Evolutionary conservation across 1,140 invertebrate genomes (phyloP), one percentile per base, ranked within the genome.

Genomic region (Cydia amplana): DNA sequence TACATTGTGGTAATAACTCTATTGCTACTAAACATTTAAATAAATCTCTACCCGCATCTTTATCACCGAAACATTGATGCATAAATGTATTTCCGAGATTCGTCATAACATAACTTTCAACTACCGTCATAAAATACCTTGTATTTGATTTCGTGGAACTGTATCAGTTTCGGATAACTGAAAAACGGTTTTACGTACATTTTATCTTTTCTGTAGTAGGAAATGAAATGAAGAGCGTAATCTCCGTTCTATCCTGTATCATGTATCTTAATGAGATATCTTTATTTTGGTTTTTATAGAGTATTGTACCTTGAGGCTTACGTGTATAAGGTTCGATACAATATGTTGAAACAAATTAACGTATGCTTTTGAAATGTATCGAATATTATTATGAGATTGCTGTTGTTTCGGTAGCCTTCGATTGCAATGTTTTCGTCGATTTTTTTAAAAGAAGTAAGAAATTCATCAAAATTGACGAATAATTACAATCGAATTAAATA

Each of bases 231-330:
- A 32, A 70, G 65, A 65, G 14, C 5, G 36, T 36, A 70, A 70
- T 70, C 65, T 70, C 65, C 65, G 65, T 40, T 70, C n/a, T 43
- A 70, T 6, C 32, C 65, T 40, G 32, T 70, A 18, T 36, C 65
- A 70, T 70, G 65, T 70, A 70, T 70, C 65, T 70, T 70, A 70
- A 70, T 70, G 65, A 70, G 36, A 70, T 70, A 70, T 70, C 65
- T 70, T 70, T 70, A 70, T 70, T 70, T 43, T 70, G 36, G 23
- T 6, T 36, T 70, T 70, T 70, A 70, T 36, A 18, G 36, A 40
- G 55, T 23, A 18, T 20, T n/a, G 5, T 18, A 18, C 6, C 10
- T 18, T 6, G 16, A 55, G 51, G n/a, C 7, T 55, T 18, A 55
- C n/a, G 51, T 55, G 51, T 55, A 51, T 51, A 4, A 51, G 49